Percentiles rank a stretch among this genome's conserved stretches.
Evolutionary conservation across 2,888 invertebrate genomes (phyloP).

Genomic region (Sarcophaga rosellei): DNA sequence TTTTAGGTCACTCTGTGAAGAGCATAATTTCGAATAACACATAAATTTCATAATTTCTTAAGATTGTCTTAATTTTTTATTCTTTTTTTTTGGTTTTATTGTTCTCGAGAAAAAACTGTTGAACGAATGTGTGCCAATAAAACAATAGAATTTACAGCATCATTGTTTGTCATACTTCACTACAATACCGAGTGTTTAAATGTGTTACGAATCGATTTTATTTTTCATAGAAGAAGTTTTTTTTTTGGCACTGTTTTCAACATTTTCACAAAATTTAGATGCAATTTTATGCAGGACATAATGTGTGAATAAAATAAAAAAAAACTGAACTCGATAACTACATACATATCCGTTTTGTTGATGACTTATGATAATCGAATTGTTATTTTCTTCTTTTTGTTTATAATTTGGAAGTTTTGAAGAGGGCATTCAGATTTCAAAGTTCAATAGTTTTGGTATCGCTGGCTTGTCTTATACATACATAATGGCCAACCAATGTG

Average conservation of each 20-base stretch:
- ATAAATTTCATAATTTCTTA: conserved; percentile 48
- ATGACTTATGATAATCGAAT: too few species aligned
- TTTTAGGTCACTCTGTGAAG: conserved; percentile 43
- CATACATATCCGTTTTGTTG: too few species aligned
- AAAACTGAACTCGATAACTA: background rate
- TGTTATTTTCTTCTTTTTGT: too few species aligned
- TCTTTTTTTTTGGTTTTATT: conserved; percentile 26
- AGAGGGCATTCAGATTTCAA: too few species aligned
- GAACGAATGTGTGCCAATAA: conserved; percentile 54
- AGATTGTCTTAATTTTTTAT: conserved; percentile 21
- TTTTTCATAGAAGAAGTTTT: background rate
- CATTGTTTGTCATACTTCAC: conserved; percentile 35
- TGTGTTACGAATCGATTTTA: background rate
- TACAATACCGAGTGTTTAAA: background rate
- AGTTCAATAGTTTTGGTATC: too few species aligned
- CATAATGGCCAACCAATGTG: too few species aligned
- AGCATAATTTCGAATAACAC: conserved; percentile 51
- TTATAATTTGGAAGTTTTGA: too few species aligned
- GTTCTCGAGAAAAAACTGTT: conserved; percentile 29
- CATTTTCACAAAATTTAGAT: background rate
- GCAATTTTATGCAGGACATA: background rate
- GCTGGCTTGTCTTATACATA: too few species aligned
- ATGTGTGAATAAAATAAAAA: background rate
- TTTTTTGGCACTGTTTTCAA: background rate
- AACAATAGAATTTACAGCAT: conserved; percentile 44